These are phyloP conservation scores for Corynorhinus townsendii DNA, from an alignment of 2,113 vertebrate species.

Conservation along the genomic window DNA sequence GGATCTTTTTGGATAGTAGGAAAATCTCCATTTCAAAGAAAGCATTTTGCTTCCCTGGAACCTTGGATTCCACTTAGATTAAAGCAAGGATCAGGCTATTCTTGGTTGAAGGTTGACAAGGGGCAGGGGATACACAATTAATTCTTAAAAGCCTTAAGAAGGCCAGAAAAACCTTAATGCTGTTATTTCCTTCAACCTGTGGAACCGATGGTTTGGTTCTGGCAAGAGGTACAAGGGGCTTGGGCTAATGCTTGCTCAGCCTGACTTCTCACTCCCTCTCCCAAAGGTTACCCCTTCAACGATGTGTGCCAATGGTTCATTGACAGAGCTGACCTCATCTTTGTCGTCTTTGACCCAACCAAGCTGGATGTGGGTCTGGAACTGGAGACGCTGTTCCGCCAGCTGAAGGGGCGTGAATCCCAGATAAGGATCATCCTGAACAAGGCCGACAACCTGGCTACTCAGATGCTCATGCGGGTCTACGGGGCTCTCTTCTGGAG, in stretches of 20 bases:
- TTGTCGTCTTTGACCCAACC: conserved; percentile 97
- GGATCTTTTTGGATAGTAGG: neutral
- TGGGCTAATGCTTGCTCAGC: neutral
- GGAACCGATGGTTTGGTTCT: neutral
- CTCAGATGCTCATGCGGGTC: conserved; percentile 97
- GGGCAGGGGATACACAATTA: neutral
- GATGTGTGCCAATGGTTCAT: conserved; percentile 99
- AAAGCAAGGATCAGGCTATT: neutral
- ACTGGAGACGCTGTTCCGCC: conserved; percentile 96
- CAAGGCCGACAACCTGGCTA: conserved; percentile 95
- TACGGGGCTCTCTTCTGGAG: conserved; percentile 99
- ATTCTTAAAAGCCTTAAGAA: conserved; percentile 15
- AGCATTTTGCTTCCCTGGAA: neutral
- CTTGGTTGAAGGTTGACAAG: neutral
- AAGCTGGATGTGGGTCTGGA: conserved; percentile 97
- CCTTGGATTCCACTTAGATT: neutral
- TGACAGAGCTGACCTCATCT: conserved; percentile 97
- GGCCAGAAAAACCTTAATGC: neutral
- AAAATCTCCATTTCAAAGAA: conserved; percentile 28
- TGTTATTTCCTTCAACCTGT: neutral
- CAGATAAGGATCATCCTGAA: conserved; percentile 99
- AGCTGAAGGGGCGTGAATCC: conserved; percentile 96
- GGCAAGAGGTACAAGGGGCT: neutral
- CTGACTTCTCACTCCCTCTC: conserved; percentile 63
- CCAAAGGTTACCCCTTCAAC: conserved; percentile 95